Conservation (phyloP, 2,888 invertebrate species). For the Drosophila atroscutellata region DNA sequence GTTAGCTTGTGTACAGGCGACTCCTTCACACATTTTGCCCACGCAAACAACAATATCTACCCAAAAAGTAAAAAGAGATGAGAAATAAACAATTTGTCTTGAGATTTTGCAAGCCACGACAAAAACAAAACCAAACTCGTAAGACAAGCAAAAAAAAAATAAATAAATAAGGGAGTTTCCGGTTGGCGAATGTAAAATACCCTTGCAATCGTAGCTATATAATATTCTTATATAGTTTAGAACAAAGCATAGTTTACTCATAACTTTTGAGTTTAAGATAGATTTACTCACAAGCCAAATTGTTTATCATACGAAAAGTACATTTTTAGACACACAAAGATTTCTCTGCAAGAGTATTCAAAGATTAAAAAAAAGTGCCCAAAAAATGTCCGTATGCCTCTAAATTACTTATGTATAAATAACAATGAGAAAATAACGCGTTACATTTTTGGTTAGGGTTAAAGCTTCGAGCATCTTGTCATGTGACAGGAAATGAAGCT, state of each 20-base stretch:
- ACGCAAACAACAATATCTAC: conserved; percentile 45
- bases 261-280: neutral
- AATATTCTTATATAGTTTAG: neutral
- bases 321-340: neutral
- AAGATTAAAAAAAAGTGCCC: conserved; percentile 1
- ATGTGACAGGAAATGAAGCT: conserved; percentile 79
- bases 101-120: conserved; percentile 38
- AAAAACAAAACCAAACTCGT: conserved; percentile 3
- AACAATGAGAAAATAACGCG: conserved; percentile 28
- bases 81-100: conserved; percentile 35
- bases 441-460: conserved; percentile 66
- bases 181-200: conserved; percentile 6
- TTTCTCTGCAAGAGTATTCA: conserved; percentile 9
- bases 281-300: too few relatives aligned
- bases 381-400: conserved; percentile 28
- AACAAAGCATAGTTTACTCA: neutral
- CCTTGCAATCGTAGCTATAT: neutral
- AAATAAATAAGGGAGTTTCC: neutral
- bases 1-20: conserved; percentile 43
- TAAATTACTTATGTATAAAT: conserved; percentile 43
- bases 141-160: conserved; percentile 7
- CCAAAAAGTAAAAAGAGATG: conserved; percentile 23
- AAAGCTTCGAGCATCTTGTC: conserved; percentile 59
- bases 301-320: too few relatives aligned
- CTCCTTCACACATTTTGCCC: conserved; percentile 61